phyloP scores from a whole-genome alignment of 2,888 invertebrate species.

The Napeogenes sylphis region DNA sequence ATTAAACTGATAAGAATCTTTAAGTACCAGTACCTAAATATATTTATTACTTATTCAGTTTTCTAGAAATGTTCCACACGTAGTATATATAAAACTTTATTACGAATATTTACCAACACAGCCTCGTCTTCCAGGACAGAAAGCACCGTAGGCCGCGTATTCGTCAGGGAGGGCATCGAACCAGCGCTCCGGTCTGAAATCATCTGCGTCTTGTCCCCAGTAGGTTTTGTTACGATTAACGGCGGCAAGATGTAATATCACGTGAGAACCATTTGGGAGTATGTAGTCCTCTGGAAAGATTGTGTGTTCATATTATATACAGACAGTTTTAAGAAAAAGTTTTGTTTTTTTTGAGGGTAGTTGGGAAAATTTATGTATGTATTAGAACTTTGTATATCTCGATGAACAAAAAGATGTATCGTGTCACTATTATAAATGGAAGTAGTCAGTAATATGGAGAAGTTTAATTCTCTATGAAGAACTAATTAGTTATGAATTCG shows the following conservation, averaged over 20 bases:
- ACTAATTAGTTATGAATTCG: too few species aligned
- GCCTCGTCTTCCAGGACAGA: slow-evolving; percentile 34
- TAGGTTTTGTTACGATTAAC: slow-evolving; percentile 18
- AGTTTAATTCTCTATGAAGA: too few species aligned
- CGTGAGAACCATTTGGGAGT: slow-evolving; percentile 14
- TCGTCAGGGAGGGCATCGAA: slow-evolving; percentile 18
- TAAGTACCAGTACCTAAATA: background rate
- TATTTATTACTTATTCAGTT: background rate
- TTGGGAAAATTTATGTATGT: too few species aligned
- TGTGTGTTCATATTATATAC: background rate
- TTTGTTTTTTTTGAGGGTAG: too few species aligned
- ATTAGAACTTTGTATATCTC: too few species aligned
- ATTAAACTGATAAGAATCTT: too few species aligned
- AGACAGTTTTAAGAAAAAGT: too few species aligned
- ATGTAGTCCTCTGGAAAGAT: slow-evolving; percentile 19
- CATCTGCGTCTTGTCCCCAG: slow-evolving; percentile 28
- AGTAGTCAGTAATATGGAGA: too few species aligned
- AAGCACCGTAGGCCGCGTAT: slow-evolving; percentile 35
- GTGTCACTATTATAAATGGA: too few species aligned
- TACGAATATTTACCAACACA: slow-evolving; percentile 33
- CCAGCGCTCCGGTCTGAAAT: slow-evolving; percentile 28
- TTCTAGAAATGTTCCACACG: background rate
- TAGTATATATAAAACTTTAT: too few species aligned
- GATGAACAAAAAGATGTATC: too few species aligned
- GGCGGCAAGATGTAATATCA: slow-evolving; percentile 21